Conservation (phyloP, 2,888 invertebrate species). For the Heliconius ethilla region DNA sequence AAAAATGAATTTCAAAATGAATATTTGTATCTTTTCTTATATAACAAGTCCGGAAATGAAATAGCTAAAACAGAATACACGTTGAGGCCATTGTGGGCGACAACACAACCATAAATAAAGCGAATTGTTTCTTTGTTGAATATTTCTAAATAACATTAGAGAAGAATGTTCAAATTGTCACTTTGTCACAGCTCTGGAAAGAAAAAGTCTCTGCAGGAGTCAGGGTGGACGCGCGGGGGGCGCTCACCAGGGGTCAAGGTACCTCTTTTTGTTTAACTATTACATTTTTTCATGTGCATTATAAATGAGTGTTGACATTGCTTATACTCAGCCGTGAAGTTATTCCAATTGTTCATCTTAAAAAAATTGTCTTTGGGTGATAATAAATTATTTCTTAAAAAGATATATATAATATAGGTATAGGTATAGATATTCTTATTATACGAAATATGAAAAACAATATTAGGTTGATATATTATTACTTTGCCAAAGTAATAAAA, state of each 20-base stretch:
- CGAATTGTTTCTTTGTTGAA: conserved; percentile 70
- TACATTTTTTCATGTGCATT: conserved; percentile 46
- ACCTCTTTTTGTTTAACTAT: conserved; percentile 45
- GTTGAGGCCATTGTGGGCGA: conserved; percentile 65
- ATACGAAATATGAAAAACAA: neutral
- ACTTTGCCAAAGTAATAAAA: neutral
- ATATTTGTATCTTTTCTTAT: neutral
- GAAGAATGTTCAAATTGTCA: conserved; percentile 77
- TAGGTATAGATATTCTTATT: neutral
- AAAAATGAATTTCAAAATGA: neutral
- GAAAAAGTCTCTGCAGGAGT: conserved; percentile 61
- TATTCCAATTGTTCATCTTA: neutral
- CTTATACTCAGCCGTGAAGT: conserved; percentile 24
- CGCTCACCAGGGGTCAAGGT: conserved; percentile 48
- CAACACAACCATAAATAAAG: conserved; percentile 74
- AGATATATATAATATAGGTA: no score
- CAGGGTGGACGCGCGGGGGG: conserved; percentile 57
- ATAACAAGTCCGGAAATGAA: conserved; percentile 69
- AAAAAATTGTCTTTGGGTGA: neutral
- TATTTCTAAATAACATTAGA: conserved; percentile 78
- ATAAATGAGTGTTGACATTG: conserved; percentile 48
- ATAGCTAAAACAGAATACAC: conserved; percentile 69
- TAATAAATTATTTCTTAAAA: neutral
- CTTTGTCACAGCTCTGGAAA: conserved; percentile 67
- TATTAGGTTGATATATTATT: neutral